Evolutionary conservation across 2,113 vertebrate genomes (phyloP).

Genomic region (Eupsittula cactorum): DNA sequence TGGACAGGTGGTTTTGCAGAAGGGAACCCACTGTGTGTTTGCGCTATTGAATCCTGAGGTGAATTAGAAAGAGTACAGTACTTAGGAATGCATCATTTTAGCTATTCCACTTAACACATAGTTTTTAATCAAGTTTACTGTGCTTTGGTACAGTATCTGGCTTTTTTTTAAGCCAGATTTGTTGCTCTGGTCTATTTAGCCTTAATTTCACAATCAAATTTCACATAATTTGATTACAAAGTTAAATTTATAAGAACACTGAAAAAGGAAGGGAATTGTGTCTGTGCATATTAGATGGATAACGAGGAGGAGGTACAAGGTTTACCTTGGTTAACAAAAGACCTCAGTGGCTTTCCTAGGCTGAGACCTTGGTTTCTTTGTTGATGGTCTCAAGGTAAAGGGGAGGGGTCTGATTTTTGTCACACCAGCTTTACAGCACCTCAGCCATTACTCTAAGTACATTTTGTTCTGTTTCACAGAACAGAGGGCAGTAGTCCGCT

Average conservation of each 20-base stretch:
- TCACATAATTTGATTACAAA: neutral
- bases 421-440: neutral
- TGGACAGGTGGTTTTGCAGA: neutral
- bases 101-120: neutral
- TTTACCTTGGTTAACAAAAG: neutral
- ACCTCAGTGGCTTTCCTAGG: neutral
- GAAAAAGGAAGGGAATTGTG: neutral
- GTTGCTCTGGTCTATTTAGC: neutral
- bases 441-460: neutral
- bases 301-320: neutral
- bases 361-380: neutral
- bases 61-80: slow-evolving; percentile 16
- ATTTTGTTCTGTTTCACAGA: slow-evolving; percentile 23
- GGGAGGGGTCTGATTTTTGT: neutral
- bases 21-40: slow-evolving; percentile 3
- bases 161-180: neutral
- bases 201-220: neutral
- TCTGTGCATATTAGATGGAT: neutral
- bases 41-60: slow-evolving; percentile 31
- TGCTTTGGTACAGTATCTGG: neutral
- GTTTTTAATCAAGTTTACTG: neutral
- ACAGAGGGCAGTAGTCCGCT: neutral
- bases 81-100: neutral
- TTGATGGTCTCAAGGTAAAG: neutral
- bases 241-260: neutral